Evolutionary conservation across 2,888 invertebrate genomes (phyloP), one percentile per base, ranked within the genome.

Genomic region (Tetranychus truncatus): DNA sequence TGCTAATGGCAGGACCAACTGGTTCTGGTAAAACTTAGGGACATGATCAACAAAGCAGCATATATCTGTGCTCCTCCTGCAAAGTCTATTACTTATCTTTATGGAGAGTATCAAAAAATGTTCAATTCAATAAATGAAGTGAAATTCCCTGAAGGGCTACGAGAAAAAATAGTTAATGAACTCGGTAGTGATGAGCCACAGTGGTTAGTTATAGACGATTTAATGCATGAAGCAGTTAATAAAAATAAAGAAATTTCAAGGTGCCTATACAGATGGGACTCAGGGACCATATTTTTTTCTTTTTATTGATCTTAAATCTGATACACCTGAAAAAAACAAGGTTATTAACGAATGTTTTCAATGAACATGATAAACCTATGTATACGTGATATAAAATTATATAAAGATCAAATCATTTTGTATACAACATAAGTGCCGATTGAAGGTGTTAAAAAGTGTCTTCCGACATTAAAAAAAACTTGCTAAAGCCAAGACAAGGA

Each of bases 221-320:
- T 65, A 18, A 65, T 65, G 65, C 15, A 1, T 1, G 65, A 65
- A 18, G 65, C 65, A 18, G 11, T 3, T 2, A n/a, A 65, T n/a
- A 24, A 24, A 24, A 24, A 24, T 24, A 24, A 24, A 24, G 2
- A 24, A 24, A 24, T 24, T 24, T 24, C 24, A 24, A 24, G 24
- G 1, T 24, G 24, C 78, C 3, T 78, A 78, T 77, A 73, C 75
- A 66, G 77, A 78, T 67, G 77, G 77, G 0, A 78, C 78, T 0
- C 24, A 24, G 0, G 66, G 66, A 6, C 78, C 78, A 4, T 78
- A 78, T 73, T 76, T 76, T 9, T 79, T 79, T 77, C 71, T 79
- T 55, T 71, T 79, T 3, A 66, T 78, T 8, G 77, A 79, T 74
- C 74, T 79, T 34, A 78, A 78, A 55, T 77, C 78, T 21, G 67